Percentiles rank a stretch among this genome's conserved stretches.
Conservation (phyloP, 2,797 vertebrate genomes). For the Gila robusta region DNA sequence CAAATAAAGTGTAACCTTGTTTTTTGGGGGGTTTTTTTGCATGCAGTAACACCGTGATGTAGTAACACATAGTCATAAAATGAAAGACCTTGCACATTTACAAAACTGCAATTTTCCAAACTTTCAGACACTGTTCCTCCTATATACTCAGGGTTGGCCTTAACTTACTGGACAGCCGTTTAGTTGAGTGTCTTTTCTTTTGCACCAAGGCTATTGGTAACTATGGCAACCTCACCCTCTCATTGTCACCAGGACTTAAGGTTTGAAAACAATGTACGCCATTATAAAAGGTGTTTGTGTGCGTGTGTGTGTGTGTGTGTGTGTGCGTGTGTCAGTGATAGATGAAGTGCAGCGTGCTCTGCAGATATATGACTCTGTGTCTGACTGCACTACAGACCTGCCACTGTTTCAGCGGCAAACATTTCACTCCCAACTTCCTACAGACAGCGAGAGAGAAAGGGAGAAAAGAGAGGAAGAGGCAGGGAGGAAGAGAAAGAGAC, state of each 20-base stretch:
- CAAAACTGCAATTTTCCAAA: conserved; percentile 9
- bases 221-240: conserved; percentile 55
- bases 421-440: conserved; percentile 64
- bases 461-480: conserved; percentile 65
- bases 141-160: conserved; percentile 29
- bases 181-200: conserved; percentile 53
- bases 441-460: conserved; percentile 51
- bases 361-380: conserved; percentile 62
- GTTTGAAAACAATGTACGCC: conserved; percentile 46
- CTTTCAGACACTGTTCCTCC: not conserved
- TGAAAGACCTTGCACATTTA: not conserved
- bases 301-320: conserved; percentile 36
- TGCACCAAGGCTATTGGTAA: conserved; percentile 46
- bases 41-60: not conserved
- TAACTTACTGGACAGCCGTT: conserved; percentile 42
- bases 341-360: conserved; percentile 62
- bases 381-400: conserved; percentile 63
- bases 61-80: not conserved
- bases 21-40: accelerated
- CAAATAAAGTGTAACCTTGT: not conserved
- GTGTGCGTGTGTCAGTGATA: conserved; percentile 56
- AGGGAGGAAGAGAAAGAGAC: conserved; percentile 64
- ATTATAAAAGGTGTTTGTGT: conserved; percentile 52
- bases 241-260: conserved; percentile 45
- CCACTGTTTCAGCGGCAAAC: conserved; percentile 60